Evolutionary conservation across 2,113 vertebrate species (phyloP), one percentile per base, ranked within the genome.

Genomic region (Pollimyrus isidori): DNA sequence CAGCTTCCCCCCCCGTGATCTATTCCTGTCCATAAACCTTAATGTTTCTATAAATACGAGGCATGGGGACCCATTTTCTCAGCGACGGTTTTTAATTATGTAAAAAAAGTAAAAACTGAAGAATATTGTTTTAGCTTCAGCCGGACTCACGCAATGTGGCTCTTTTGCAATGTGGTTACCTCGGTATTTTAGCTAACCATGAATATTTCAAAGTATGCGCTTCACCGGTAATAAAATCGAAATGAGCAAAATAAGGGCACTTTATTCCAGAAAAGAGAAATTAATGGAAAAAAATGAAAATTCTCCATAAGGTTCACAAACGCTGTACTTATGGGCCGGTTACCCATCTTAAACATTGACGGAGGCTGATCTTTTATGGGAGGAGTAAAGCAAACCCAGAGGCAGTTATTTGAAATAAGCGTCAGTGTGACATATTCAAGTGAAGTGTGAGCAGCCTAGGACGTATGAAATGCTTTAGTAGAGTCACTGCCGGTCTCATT

Each of bases 381-480:
- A 21, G 9, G 35, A 48, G 21, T 21, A 48, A 84, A 48, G 45
- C 19, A 84, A 84, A 84, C 1, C 45, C 45, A 45, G 6, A 7
- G 19, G 45, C 19, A 48, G 45, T 84, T 48, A 84, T 84, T 84
- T 48, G 19, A 84, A 84, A n/a, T 84, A 84, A 84, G 30, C 73
- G 3, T 84, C 82, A 84, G 45, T 84, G 48, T 84, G 82, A 84
- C 35, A 84, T 48, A 84, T 48, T 84, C 82, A 83, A 83, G 80
- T 4, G 30, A 83, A 48, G 80, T 4, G 30, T 83, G 19, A 39
- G 35, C 69, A 42, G 73, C 35, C 35, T 1, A 30, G 69, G 23
- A 21, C 23, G 45, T 46, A 26, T 48, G 39, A 84, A 48, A 46
- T 84, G 10, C 23, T 84, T 48, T 84, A 45, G 39, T 26, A 48